Conservation (phyloP, 2,888 invertebrate species). For the Steromphala cineraria region DNA sequence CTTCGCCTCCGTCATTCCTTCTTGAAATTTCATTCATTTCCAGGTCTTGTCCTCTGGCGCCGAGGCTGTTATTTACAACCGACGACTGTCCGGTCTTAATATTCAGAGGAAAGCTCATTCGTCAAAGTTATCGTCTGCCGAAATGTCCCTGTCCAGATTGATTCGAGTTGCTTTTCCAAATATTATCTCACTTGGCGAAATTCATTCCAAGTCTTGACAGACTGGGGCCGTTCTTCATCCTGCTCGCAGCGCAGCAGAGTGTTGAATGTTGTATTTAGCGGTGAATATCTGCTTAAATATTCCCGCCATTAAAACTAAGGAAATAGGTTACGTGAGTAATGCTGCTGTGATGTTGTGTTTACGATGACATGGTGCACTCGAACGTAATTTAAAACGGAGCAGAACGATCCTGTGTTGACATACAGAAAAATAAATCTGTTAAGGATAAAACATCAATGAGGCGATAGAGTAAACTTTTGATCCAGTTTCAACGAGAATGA, state of each 20-base stretch:
- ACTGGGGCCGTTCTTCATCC: not conserved
- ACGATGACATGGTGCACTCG: too few relatives aligned
- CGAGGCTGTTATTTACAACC: not conserved
- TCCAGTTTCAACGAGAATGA: too few relatives aligned
- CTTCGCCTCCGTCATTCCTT: not conserved
- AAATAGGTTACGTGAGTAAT: too few relatives aligned
- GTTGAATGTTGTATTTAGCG: not conserved
- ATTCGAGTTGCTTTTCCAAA: constrained; percentile 8
- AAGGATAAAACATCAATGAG: too few relatives aligned
- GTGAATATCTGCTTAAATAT: not conserved
- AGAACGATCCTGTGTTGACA: too few relatives aligned
- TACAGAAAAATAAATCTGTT: too few relatives aligned
- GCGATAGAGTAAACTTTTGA: too few relatives aligned
- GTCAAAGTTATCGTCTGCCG: not conserved
- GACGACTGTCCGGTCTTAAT: not conserved
- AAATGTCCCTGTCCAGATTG: not conserved
- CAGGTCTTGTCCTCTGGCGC: not conserved
- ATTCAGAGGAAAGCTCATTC: not conserved
- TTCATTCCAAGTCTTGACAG: not conserved
- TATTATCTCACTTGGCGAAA: not conserved
- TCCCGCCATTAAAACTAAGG: constrained; percentile 4
- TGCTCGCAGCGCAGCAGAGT: not conserved
- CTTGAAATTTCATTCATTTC: not conserved
- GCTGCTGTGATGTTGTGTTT: too few relatives aligned
- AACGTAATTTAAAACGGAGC: too few relatives aligned